Conservation (phyloP, 2,797 vertebrate genomes). For the Gephyroberyx darwinii region DNA sequence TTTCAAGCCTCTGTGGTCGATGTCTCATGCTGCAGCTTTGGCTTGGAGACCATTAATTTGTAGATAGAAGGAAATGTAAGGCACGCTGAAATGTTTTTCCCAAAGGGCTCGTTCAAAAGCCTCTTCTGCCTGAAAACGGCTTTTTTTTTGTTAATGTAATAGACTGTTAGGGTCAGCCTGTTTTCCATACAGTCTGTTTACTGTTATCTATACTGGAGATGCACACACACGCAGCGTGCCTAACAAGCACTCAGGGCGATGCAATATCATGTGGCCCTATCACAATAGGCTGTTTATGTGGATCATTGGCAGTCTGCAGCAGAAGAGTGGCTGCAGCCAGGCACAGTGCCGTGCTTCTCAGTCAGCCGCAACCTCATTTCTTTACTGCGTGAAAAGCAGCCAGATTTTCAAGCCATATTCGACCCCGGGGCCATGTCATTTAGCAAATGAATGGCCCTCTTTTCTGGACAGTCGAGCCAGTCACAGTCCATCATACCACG, state of each 20-base stretch:
- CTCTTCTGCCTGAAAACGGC: not conserved
- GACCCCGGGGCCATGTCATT: conserved; percentile 76
- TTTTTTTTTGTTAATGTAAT: conserved; percentile 5
- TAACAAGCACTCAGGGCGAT: conserved; percentile 43
- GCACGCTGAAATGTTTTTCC: conserved; percentile 44
- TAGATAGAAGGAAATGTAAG: conserved; percentile 41
- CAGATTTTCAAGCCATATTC: conserved; percentile 67
- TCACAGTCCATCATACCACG: conserved; percentile 70
- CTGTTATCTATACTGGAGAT: conserved; percentile 14
- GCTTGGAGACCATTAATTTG: conserved; percentile 59
- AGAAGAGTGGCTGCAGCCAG: conserved; percentile 55
- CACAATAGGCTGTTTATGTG: conserved; percentile 73
- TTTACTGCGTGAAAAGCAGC: conserved; percentile 69
- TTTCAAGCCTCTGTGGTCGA: conserved; percentile 65
- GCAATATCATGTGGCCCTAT: conserved; percentile 61
- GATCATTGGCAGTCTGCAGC: conserved; percentile 50
- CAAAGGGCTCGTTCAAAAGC: conserved; percentile 15
- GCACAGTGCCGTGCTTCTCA: conserved; percentile 61
- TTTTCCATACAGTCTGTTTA: conserved; percentile 28
- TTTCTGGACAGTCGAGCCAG: conserved; percentile 76
- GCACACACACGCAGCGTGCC: conserved; percentile 28
- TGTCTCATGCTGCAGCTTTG: conserved; percentile 68
- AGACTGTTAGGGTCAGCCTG: conserved; percentile 10
- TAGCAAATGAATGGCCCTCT: conserved; percentile 78
- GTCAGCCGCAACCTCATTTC: conserved; percentile 54